These are phyloP conservation scores for Sitta europaea DNA, from an alignment of 2,113 vertebrate species.

Conservation along the genomic window DNA sequence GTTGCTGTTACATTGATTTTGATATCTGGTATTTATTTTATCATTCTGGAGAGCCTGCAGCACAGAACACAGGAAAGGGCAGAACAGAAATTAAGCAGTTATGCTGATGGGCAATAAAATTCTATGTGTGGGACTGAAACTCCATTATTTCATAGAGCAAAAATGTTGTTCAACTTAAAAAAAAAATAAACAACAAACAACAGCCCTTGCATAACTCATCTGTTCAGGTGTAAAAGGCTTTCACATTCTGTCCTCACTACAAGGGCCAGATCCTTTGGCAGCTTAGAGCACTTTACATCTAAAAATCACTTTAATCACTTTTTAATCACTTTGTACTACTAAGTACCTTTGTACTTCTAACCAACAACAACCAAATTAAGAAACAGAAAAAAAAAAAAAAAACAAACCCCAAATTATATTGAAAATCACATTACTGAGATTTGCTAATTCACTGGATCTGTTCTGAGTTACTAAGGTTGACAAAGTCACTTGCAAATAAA, in stretches of 20 bases:
- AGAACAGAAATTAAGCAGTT: constrained; percentile 54
- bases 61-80: neutral
- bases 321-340: neutral
- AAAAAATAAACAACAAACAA: no score
- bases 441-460: neutral
- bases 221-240: neutral
- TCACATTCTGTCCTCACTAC: neutral
- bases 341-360: neutral
- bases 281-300: neutral
- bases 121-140: neutral
- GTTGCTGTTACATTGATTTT: neutral
- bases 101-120: constrained; percentile 6
- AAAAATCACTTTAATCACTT: neutral
- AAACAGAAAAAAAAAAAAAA: neutral
- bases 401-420: no score
- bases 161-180: constrained; percentile 6
- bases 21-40: neutral
- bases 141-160: neutral
- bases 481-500: neutral
- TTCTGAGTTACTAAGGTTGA: neutral
- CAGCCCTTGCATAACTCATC: neutral
- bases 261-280: neutral
- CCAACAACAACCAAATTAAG: neutral
- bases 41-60: neutral
- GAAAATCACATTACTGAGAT: neutral